Conservation (phyloP, 2,113 vertebrate genomes). For the Rattus norvegicus region DNA sequence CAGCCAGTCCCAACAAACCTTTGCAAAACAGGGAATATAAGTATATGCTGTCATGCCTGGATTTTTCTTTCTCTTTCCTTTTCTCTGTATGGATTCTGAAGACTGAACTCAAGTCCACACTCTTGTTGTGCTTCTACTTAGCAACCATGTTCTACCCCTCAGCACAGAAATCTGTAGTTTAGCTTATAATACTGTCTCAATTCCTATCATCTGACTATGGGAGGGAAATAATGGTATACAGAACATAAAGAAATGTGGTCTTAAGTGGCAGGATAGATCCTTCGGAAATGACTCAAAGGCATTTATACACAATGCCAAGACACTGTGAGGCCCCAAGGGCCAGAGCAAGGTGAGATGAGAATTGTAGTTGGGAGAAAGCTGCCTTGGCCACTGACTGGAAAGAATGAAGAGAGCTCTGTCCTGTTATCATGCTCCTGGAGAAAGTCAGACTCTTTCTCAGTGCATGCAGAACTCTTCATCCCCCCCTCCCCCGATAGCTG, state of each 20-base stretch:
- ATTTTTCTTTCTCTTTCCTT: neutral
- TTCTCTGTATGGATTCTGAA: neutral
- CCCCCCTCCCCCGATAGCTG: slow-evolving; percentile 48
- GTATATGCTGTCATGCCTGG: no score
- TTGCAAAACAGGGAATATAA: neutral
- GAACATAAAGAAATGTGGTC: neutral
- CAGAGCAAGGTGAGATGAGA: fast-evolving
- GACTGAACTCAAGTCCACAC: neutral
- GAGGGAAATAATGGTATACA: neutral
- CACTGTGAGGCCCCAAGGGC: neutral
- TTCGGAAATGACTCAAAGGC: neutral
- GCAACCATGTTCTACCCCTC: neutral
- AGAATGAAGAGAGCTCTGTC: neutral
- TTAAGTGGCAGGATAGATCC: neutral
- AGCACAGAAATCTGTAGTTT: neutral
- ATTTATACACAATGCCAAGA: neutral
- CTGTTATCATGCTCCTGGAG: neutral
- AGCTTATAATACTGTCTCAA: neutral
- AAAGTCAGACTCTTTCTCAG: neutral
- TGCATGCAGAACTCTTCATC: neutral
- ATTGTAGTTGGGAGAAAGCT: neutral
- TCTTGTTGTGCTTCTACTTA: no score
- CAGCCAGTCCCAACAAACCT: neutral
- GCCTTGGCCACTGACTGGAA: neutral
- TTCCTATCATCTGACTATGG: neutral